Conservation (phyloP, 2,888 invertebrate species). For the Drosophila barbarae region DNA sequence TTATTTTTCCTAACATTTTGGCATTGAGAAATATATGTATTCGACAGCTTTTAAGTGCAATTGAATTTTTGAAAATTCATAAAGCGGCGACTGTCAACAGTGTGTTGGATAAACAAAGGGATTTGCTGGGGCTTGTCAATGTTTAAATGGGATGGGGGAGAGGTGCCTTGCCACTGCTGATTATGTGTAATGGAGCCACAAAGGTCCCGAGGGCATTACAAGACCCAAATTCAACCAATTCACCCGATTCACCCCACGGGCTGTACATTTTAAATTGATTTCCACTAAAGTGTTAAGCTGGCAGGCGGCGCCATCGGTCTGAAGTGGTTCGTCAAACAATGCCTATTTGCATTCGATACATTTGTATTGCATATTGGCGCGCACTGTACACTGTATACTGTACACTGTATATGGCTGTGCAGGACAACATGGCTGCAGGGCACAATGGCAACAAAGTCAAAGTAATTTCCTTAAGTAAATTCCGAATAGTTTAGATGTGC, state of each 20-base stretch:
- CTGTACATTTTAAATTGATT: conserved; percentile 37
- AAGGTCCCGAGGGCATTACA: conserved; percentile 6
- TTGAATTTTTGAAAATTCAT: background rate
- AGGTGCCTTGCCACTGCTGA: conserved; percentile 5
- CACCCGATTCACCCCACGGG: background rate
- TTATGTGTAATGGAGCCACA: conserved; percentile 23
- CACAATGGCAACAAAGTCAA: conserved; percentile 38
- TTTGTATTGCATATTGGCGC: conserved; percentile 29
- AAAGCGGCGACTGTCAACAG: background rate
- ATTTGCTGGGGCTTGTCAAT: conserved; percentile 1
- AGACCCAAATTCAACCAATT: conserved; percentile 4
- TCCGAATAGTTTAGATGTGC: conserved; percentile 37
- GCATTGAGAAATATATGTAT: background rate
- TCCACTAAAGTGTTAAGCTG: conserved; percentile 41
- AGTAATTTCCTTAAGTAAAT: conserved; percentile 52
- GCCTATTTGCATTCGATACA: conserved; percentile 42
- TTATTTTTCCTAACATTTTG: background rate
- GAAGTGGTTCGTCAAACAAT: conserved; percentile 39
- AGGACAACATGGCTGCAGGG: conserved; percentile 16
- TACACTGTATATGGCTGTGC: background rate
- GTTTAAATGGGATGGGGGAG: background rate
- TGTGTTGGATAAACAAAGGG: background rate
- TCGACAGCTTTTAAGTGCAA: no score
- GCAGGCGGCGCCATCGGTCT: conserved; percentile 20
- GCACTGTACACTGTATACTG: background rate